phyloP scores from a whole-genome alignment of 2,113 vertebrate species.

The Dicerorhinus sumatrensis region DNA sequence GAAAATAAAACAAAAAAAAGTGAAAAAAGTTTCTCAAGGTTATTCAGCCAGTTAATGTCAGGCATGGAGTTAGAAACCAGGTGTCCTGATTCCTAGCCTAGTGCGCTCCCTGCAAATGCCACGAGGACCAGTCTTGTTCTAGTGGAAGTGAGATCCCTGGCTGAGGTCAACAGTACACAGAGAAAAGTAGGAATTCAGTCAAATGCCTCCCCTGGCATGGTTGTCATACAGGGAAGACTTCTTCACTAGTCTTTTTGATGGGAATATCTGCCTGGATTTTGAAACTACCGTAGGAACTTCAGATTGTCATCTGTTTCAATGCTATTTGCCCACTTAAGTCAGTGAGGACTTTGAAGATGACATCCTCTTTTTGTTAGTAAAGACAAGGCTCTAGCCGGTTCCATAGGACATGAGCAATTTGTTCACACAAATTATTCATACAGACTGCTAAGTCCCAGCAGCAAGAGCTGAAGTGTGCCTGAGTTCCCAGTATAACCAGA shows the following conservation, averaged over 20 bases:
- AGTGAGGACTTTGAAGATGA: neutral
- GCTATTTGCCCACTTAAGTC: neutral
- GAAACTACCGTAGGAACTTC: neutral
- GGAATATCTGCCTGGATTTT: neutral
- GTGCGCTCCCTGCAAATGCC: neutral
- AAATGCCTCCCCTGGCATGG: neutral
- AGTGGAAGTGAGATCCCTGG: neutral
- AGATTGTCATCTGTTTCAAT: neutral
- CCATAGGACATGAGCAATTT: neutral
- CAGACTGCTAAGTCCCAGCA: neutral
- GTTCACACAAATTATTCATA: conserved; percentile 40
- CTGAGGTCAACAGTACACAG: neutral
- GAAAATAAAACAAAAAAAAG: neutral
- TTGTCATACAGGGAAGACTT: neutral
- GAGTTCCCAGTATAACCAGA: neutral
- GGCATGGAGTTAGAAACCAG: neutral
- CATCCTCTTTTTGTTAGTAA: neutral
- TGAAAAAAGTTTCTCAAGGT: neutral
- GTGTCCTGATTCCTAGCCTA: neutral
- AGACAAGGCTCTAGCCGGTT: neutral
- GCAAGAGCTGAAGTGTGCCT: neutral
- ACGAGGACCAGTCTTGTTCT: neutral
- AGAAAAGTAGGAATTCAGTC: neutral
- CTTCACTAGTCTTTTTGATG: neutral
- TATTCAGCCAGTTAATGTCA: neutral